Percentiles rank a stretch among this genome's conserved stretches.
Evolutionary conservation across 2,888 invertebrate species (phyloP).

Genomic region (Kuschelorhynchus macadamiae): DNA sequence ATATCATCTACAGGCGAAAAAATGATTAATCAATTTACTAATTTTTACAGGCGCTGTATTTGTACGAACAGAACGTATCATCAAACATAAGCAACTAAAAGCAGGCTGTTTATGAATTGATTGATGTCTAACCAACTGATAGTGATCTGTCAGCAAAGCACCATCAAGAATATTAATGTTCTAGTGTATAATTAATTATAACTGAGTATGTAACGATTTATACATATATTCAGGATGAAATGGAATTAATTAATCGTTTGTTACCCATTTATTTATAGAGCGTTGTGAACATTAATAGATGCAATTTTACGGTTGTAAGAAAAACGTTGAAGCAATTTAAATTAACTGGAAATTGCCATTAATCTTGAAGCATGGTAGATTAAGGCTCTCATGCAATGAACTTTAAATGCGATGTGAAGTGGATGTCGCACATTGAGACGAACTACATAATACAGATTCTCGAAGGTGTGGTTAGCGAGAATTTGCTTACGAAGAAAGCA

Average conservation of each 20-base stretch:
- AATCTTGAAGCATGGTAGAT: no score
- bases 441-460: no score
- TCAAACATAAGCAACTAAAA: conserved; percentile 9
- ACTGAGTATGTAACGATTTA: conserved; percentile 50
- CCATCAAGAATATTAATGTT: conserved; percentile 55
- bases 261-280: conserved; percentile 21
- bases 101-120: conserved; percentile 52
- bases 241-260: conserved; percentile 32
- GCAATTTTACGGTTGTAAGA: conserved; percentile 1
- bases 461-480: no score
- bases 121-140: conserved; percentile 57
- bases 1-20: no score
- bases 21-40: no score
- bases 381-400: no score
- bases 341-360: no score
- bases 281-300: conserved; percentile 11
- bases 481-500: no score
- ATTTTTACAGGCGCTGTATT: no score
- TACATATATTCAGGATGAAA: conserved; percentile 42
- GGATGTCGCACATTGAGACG: no score
- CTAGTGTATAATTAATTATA: conserved; percentile 55
- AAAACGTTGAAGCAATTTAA: conserved; percentile 1
- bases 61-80: no score
- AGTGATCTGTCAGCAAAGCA: conserved; percentile 54
- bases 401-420: no score